Evolutionary conservation across 2,113 vertebrate species (phyloP), one percentile per base, ranked within the genome.

Genomic region (Archilochus colubris): DNA sequence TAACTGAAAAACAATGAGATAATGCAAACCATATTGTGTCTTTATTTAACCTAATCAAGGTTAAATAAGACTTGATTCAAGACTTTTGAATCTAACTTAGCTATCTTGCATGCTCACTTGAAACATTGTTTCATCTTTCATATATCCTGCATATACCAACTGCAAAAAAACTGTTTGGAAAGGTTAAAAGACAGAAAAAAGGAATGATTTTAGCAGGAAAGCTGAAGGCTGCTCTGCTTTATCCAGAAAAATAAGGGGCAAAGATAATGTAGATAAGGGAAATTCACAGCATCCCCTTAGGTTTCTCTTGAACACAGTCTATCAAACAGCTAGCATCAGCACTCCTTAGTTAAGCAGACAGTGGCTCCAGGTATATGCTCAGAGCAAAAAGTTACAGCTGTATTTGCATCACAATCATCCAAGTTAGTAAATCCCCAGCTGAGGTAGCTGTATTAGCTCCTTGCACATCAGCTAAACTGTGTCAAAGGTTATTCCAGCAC

Each of bases 1-100:
- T 67, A 77, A 91, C 46, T 48, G 70, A 86, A 91, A 93, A 94
- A 57, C 43, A 91, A 58, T 46, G 63, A 85, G 44, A 82, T 73
- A 91, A 91, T 79, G 22, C 31, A 87, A 91, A 89, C 14, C 53
- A 79, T 66, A 82, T 18, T 84, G 28, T 16, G 82, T 59, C 18
- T 91, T 87, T 66, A 89, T 91, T 87, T 66, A 89, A 57, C 24
- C 31, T 76, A 48, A 76, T 69, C 14, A 66, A 76, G 33, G 33
- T 33, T 33, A 33, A 33, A 33, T 33, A 33, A 33, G 33, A 33
- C 33, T 33, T 33, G 33, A 33, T 76, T 68, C 31, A 79, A 61
- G 36, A 30, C 14, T 80, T 84, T 57, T 50, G 16, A 57, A 50
- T 55, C 44, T 92, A 82, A 57, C 48, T 16, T 31, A 80, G 18